These are phyloP conservation scores for Azorinus chamasolen DNA, from an alignment of 2,888 invertebrate genomes.

Conservation along the genomic window DNA sequence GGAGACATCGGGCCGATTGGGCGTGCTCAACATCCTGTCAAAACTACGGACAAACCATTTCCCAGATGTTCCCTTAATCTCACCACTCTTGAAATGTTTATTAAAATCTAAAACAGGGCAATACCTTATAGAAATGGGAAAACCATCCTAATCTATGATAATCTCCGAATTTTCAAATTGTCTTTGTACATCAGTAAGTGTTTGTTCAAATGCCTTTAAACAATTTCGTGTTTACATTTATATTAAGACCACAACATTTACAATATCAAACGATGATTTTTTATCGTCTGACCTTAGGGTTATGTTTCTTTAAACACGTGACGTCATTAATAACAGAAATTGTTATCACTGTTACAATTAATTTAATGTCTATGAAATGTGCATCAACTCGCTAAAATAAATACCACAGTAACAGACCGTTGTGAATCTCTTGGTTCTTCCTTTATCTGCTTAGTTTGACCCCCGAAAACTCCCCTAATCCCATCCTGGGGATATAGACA, in stretches of 20 bases:
- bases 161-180: slow-evolving; percentile 44
- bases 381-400: not conserved
- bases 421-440: too few species aligned
- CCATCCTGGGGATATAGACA: too few species aligned
- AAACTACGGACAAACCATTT: too few species aligned
- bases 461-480: too few species aligned
- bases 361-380: slow-evolving; percentile 44
- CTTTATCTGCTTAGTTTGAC: too few species aligned
- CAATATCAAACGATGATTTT: slow-evolving; percentile 60
- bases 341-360: slow-evolving; percentile 50
- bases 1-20: too few species aligned
- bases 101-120: too few species aligned
- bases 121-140: too few species aligned
- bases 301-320: slow-evolving; percentile 62
- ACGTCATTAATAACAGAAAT: slow-evolving; percentile 55
- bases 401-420: too few species aligned
- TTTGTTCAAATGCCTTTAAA: slow-evolving; percentile 51
- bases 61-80: too few species aligned
- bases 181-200: slow-evolving; percentile 58
- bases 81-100: too few species aligned
- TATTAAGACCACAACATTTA: slow-evolving; percentile 42
- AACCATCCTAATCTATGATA: slow-evolving; percentile 47
- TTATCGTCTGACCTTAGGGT: slow-evolving; percentile 57
- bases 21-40: too few species aligned
- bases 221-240: slow-evolving; percentile 57